These are phyloP conservation scores for Siderastrea siderea DNA, from an alignment of 92 coral and sea anemone species.

Conservation along the genomic window DNA sequence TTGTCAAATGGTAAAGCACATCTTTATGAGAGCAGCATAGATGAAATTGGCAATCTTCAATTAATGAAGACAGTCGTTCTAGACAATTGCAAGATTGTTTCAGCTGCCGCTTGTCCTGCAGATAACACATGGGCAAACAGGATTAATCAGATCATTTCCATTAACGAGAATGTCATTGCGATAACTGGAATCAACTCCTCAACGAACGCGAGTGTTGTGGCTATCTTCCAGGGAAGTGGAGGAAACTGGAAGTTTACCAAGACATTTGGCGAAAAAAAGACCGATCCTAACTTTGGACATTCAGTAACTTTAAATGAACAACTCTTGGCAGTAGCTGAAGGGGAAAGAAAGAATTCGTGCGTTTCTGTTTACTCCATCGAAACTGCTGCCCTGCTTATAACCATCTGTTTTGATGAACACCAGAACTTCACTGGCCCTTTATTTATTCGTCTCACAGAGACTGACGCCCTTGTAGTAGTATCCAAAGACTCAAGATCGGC, in stretches of 20 bases:
- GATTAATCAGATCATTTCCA: slow-evolving; percentile 51
- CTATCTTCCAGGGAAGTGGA: slow-evolving; percentile 60
- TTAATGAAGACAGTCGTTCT: neutral
- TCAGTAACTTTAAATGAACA: slow-evolving; percentile 59
- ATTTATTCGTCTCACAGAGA: slow-evolving; percentile 69
- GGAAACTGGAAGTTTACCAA: slow-evolving; percentile 64
- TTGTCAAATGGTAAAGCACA: slow-evolving; percentile 35
- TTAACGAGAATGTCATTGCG: slow-evolving; percentile 59
- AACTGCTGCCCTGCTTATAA: slow-evolving; percentile 16
- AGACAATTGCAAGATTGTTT: slow-evolving; percentile 19
- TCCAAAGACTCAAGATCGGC: slow-evolving; percentile 52
- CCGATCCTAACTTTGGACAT: slow-evolving; percentile 68
- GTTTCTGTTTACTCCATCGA: slow-evolving; percentile 62
- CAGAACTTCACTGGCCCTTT: slow-evolving; percentile 35
- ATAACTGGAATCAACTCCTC: slow-evolving; percentile 56
- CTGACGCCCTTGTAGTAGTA: slow-evolving; percentile 59
- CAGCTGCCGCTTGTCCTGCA: slow-evolving; percentile 28
- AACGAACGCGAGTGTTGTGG: slow-evolving; percentile 71
- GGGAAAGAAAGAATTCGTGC: slow-evolving; percentile 15
- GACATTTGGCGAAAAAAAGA: slow-evolving; percentile 54
- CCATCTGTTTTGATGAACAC: slow-evolving; percentile 42
- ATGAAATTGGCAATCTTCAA: slow-evolving; percentile 22
- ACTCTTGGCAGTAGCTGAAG: slow-evolving; percentile 63
- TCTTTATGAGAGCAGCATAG: slow-evolving; percentile 38
- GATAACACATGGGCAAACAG: slow-evolving; percentile 74